Percentiles rank a stretch among this genome's conserved stretches.
Evolutionary conservation across 2,113 vertebrate species (phyloP).

Genomic region (Climacteris rufus): DNA sequence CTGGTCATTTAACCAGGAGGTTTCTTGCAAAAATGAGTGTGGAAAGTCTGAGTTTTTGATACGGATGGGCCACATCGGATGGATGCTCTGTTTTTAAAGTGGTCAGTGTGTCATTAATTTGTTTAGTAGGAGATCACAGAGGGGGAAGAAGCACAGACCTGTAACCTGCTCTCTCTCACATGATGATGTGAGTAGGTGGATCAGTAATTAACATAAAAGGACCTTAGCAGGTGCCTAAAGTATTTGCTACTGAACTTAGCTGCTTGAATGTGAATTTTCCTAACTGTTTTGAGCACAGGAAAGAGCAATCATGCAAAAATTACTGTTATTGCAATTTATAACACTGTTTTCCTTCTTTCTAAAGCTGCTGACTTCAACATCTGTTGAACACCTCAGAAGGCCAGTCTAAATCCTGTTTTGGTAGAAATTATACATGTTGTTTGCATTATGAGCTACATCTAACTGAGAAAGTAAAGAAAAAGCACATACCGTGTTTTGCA

Average conservation of each 20-base stretch:
- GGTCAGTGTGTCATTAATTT: rapidly evolving
- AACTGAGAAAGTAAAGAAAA: not conserved
- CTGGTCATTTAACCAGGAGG: not conserved
- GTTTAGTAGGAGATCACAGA: not conserved
- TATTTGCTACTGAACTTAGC: not conserved
- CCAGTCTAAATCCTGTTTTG: not conserved
- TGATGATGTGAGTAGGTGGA: not conserved
- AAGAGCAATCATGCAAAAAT: not conserved
- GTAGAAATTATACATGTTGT: not conserved
- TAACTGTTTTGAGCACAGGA: rapidly evolving
- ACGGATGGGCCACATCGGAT: not conserved
- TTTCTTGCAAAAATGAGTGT: not conserved
- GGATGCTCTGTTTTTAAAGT: not conserved
- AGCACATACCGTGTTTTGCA: not conserved
- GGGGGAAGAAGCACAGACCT: not conserved
- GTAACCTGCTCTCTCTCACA: not conserved
- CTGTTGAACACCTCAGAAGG: not conserved
- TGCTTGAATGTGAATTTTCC: not conserved
- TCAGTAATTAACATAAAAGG: not conserved
- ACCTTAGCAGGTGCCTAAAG: not conserved
- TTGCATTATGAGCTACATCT: not conserved
- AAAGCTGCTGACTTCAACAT: not conserved
- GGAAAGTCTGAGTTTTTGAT: not conserved
- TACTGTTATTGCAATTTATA: not conserved
- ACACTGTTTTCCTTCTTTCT: not conserved